These are phyloP conservation scores for Pterocles gutturalis DNA, from an alignment of 2,113 vertebrate genomes.

Conservation along the genomic window DNA sequence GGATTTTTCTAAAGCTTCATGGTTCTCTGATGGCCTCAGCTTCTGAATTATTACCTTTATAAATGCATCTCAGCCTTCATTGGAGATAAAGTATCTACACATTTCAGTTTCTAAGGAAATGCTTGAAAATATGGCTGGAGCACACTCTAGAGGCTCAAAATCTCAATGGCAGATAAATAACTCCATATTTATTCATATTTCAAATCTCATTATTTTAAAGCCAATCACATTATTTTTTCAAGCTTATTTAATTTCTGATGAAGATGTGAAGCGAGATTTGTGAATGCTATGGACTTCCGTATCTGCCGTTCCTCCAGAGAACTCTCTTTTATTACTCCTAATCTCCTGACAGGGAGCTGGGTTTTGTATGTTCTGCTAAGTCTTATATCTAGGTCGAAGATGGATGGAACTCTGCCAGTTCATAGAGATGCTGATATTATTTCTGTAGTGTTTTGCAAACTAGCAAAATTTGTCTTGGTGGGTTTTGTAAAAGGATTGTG, in stretches of 20 bases:
- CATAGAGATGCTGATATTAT: background rate
- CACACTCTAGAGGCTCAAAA: slow-evolving; percentile 72
- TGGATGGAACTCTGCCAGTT: background rate
- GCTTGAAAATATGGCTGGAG: slow-evolving; percentile 69
- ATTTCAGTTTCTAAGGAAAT: slow-evolving; percentile 21
- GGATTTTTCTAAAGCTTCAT: background rate
- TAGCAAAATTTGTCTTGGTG: background rate
- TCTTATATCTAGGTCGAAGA: background rate
- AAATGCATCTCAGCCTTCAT: background rate
- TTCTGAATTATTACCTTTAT: background rate
- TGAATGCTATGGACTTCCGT: background rate
- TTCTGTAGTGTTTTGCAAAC: background rate
- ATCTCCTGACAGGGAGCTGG: background rate
- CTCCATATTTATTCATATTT: background rate
- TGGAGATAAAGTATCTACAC: background rate
- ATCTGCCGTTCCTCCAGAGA: background rate
- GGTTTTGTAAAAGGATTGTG: background rate
- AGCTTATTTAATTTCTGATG: background rate
- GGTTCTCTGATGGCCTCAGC: background rate
- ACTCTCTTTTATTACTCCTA: background rate
- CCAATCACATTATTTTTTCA: background rate
- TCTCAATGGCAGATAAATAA: slow-evolving; percentile 48
- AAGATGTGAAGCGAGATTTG: background rate
- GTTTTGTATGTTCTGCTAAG: background rate
- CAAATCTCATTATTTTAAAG: background rate